Percentiles rank a stretch among this genome's conserved stretches.
phyloP scores from a whole-genome alignment of 2,113 vertebrate genomes.

The Thymallus thymallus region DNA sequence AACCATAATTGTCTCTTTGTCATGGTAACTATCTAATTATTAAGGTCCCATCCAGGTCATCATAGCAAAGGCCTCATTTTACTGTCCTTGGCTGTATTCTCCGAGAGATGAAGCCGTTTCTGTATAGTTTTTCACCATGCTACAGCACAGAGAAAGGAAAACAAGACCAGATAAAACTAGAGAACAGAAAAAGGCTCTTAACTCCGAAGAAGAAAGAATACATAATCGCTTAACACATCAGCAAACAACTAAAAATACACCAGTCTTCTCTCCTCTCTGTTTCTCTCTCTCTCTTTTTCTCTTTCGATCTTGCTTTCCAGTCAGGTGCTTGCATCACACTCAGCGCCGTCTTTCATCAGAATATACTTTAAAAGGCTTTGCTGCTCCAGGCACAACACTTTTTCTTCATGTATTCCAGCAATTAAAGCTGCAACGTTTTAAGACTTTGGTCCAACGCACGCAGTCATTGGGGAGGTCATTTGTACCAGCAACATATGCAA shows the following conservation, averaged over 20 bases:
- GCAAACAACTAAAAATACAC: slow-evolving; percentile 9
- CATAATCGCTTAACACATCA: neutral
- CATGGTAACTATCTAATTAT: slow-evolving; percentile 34
- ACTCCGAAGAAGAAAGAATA: neutral
- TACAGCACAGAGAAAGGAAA: neutral
- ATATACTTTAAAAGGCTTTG: neutral
- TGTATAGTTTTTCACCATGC: neutral
- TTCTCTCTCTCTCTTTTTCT: neutral
- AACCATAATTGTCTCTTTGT: slow-evolving; percentile 42
- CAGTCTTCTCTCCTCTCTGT: neutral
- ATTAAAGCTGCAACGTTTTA: slow-evolving; percentile 13
- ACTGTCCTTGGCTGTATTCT: slow-evolving; percentile 9
- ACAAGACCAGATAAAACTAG: neutral
- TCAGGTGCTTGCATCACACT: neutral
- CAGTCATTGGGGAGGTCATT: neutral
- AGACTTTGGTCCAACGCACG: neutral
- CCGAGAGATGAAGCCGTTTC: slow-evolving; percentile 32
- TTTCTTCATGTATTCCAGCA: slow-evolving; percentile 4
- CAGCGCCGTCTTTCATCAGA: slow-evolving; percentile 5
- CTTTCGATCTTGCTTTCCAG: neutral
- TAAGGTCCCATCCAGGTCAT: slow-evolving; percentile 31
- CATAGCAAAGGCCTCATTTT: slow-evolving; percentile 1
- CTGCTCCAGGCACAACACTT: neutral
- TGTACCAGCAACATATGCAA: neutral
- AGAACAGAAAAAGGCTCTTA: neutral